Base-by-base conservation (phyloP, 2,113 vertebrate species). In the Heterocephalus glaber region DNA sequence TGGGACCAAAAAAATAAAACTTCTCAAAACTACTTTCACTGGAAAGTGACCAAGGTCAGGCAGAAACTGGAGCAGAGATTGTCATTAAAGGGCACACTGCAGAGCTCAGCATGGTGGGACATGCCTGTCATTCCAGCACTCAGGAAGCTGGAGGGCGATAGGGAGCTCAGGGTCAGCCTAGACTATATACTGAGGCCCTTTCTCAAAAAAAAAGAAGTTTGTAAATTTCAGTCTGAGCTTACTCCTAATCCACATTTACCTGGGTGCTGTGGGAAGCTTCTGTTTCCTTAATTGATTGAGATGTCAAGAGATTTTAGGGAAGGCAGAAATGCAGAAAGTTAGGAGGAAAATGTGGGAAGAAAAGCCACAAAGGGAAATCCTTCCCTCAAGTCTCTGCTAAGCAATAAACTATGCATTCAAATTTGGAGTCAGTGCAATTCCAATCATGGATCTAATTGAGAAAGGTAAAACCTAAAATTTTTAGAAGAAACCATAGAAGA, bases 401-500 rank as follows among this genome's bases (percentile, higher is more conserved):
- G 2, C 63, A 70, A 56, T 66, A 38, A 72, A 68, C 7, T 30
- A 38, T 3, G 24, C 49, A 35, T 49, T 13, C 20, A 80, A 66
- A 87, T 65, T 30, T 24, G 28, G 81, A 94, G 26, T 88, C 28
- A 76, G 41, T 12, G 5, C 7, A 44, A 81, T 33, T 41, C 5
- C 10, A 77, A 54, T 49, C 35, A 74, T 35, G 92, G 19, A 80
- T 56, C 24, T n/a, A 70, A 89, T 24, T 65, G 60, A 56, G 30
- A 96, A 86, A 77, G 56, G 9, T 94, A 94, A 94, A 28, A 86
- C 9, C 80, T 16, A 95, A 88, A 72, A 56, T 9, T 33, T 80
- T 63, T n/a, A 90, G 80, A 92, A 83, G 41, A 86, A 96, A 70
- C 89, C 19, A 76, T 0, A 93, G 30, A 2, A 90, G 41, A 86